Percentiles rank a stretch among this genome's conserved stretches.
These are phyloP conservation scores for Protula sp. DNA, from an alignment of 2,888 invertebrate genomes.

Conservation along the genomic window DNA sequence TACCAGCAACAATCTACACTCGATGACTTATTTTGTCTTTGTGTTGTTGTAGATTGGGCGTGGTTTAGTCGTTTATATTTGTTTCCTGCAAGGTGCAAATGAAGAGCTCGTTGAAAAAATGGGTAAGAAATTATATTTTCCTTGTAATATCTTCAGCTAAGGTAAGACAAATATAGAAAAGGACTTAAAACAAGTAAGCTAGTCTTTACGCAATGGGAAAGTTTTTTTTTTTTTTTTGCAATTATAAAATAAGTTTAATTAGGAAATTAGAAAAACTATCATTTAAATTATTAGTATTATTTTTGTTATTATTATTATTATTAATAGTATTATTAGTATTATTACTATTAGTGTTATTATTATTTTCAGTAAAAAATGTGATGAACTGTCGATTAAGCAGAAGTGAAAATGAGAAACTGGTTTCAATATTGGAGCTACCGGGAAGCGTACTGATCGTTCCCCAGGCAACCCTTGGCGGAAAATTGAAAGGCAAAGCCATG, in stretches of 20 bases:
- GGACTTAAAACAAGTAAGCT: neutral
- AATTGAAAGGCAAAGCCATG: slow-evolving; percentile 51
- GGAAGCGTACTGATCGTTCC: slow-evolving; percentile 55
- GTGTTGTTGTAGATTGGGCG: slow-evolving; percentile 37
- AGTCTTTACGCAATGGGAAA: neutral
- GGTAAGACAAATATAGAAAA: neutral
- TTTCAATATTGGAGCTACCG: slow-evolving; percentile 47
- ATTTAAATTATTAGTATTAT: neutral
- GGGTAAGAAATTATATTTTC: too few species aligned
- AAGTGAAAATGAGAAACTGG: slow-evolving; percentile 34
- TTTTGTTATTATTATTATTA: neutral
- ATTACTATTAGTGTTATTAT: neutral
- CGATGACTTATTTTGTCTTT: neutral
- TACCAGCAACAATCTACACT: neutral
- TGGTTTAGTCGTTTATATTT: slow-evolving; percentile 52
- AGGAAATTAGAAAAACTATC: neutral
- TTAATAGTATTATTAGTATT: too few species aligned
- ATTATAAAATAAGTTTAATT: neutral
- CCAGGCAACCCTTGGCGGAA: slow-evolving; percentile 55
- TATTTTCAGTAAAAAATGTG: slow-evolving; percentile 38
- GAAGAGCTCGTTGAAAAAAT: slow-evolving; percentile 43
- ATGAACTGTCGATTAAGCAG: slow-evolving; percentile 41
- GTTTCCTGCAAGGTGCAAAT: slow-evolving; percentile 52
- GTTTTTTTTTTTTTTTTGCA: neutral
- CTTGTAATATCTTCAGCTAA: too few species aligned